phyloP scores from a whole-genome alignment of 37 sponge, comb jelly and placozoan genomes.

The Tethya wilhelma region DNA sequence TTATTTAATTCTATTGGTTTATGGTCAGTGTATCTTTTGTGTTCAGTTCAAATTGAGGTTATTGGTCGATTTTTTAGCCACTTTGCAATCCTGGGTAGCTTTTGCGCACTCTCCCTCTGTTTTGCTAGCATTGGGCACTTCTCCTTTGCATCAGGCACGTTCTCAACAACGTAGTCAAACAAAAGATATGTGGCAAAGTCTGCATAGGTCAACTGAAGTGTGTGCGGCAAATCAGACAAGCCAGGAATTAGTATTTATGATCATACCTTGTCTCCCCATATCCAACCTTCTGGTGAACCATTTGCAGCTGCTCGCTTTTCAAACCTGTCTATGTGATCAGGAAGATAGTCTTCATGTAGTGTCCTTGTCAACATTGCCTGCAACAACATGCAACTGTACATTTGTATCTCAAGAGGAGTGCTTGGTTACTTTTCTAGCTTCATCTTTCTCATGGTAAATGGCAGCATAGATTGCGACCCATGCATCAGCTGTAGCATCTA shows the following conservation, averaged over 20 bases:
- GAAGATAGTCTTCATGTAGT: conserved; percentile 25
- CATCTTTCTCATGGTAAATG: conserved; percentile 40
- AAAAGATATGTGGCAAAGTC: conserved; percentile 51
- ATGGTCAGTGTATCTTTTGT: too few species aligned
- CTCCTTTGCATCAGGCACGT: not conserved
- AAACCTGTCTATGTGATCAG: conserved; percentile 4
- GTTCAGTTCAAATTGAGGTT: not conserved
- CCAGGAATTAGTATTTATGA: not conserved
- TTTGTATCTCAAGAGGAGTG: not conserved
- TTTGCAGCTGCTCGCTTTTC: conserved; percentile 28
- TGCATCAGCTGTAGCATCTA: conserved; percentile 45
- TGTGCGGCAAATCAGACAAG: not conserved
- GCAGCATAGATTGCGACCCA: conserved; percentile 23
- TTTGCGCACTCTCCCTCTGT: conserved; percentile 18
- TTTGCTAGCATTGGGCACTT: conserved; percentile 21
- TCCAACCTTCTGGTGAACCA: conserved; percentile 36
- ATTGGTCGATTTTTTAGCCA: conserved; percentile 39
- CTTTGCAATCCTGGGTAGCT: conserved; percentile 31
- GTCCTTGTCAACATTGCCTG: conserved; percentile 4
- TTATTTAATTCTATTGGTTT: not conserved
- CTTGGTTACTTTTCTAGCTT: conserved; percentile 34
- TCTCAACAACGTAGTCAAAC: conserved; percentile 8
- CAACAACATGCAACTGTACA: too few species aligned
- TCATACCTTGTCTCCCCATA: conserved; percentile 49
- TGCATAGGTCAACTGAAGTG: conserved; percentile 54